Percentiles rank a stretch among this genome's conserved stretches.
phyloP scores from a whole-genome alignment of 2,888 invertebrate genomes.

The Cryptus armator region DNA sequence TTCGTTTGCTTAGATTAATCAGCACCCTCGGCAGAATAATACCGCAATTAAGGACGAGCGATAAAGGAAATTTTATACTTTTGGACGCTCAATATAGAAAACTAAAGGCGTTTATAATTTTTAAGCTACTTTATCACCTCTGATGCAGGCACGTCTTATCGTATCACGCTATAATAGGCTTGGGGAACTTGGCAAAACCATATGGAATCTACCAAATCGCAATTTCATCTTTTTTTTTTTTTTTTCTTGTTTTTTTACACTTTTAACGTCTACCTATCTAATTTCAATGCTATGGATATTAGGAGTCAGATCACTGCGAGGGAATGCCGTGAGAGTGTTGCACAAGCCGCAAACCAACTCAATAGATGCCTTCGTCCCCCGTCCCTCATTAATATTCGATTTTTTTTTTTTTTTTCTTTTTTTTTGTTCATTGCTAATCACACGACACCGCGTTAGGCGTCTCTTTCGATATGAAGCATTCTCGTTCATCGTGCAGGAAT shows the following conservation, averaged over 20 bases:
- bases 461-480: conserved; percentile 67
- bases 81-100: conserved; percentile 78
- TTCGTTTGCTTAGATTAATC: conserved; percentile 54
- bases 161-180: conserved; percentile 83
- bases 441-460: conserved; percentile 28
- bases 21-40: conserved; percentile 70
- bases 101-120: conserved; percentile 79
- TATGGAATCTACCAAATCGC: conserved; percentile 74
- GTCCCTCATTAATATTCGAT: conserved; percentile 30
- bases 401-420: background rate
- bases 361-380: conserved; percentile 32
- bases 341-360: conserved; percentile 66
- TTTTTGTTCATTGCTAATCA: conserved; percentile 26
- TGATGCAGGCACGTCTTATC: conserved; percentile 84
- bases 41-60: conserved; percentile 70
- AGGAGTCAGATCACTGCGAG: conserved; percentile 59
- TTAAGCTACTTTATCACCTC: conserved; percentile 79
- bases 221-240: conserved; percentile 60
- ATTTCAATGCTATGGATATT: conserved; percentile 65
- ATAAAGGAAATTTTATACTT: conserved; percentile 66
- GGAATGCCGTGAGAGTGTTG: conserved; percentile 58
- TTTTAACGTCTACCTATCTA: conserved; percentile 70
- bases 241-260: conserved; percentile 66
- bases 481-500: conserved; percentile 61
- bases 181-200: conserved; percentile 79